Conservation (phyloP, 1,140 invertebrate species). For the Paracyclopina nana region DNA sequence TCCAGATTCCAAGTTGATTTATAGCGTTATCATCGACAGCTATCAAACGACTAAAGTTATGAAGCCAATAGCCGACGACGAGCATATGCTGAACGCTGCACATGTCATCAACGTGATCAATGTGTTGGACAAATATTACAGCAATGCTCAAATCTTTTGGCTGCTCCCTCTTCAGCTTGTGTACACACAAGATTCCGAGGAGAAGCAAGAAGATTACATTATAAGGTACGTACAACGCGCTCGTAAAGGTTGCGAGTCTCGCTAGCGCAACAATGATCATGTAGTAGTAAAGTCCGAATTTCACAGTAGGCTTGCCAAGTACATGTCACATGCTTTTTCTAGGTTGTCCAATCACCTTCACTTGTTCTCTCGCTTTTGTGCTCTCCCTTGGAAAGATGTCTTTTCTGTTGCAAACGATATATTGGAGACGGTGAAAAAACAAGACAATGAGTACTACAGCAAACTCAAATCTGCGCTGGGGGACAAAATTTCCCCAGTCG, state of each 20-base stretch:
- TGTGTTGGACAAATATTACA: background rate
- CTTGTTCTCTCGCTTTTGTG: background rate
- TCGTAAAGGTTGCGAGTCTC: too few relatives aligned
- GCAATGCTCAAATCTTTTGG: background rate
- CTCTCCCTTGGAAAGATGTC: background rate
- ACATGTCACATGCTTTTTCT: background rate
- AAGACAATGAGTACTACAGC: background rate
- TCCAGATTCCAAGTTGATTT: background rate
- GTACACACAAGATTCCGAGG: background rate
- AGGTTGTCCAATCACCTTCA: background rate
- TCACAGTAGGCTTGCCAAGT: too few relatives aligned
- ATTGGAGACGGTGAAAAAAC: background rate
- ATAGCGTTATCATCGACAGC: background rate
- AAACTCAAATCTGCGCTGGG: background rate
- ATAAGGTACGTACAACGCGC: too few relatives aligned
- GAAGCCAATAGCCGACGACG: background rate
- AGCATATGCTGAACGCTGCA: background rate
- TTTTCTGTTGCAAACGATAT: background rate
- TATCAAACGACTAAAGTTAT: background rate
- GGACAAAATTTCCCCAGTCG: background rate
- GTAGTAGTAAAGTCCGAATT: too few relatives aligned
- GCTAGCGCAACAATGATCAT: too few relatives aligned
- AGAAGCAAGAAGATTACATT: slow-evolving; percentile 5
- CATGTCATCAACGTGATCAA: background rate
- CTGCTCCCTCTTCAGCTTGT: background rate